phyloP scores from a whole-genome alignment of 1,140 invertebrate genomes.

The Formica exsecta region DNA sequence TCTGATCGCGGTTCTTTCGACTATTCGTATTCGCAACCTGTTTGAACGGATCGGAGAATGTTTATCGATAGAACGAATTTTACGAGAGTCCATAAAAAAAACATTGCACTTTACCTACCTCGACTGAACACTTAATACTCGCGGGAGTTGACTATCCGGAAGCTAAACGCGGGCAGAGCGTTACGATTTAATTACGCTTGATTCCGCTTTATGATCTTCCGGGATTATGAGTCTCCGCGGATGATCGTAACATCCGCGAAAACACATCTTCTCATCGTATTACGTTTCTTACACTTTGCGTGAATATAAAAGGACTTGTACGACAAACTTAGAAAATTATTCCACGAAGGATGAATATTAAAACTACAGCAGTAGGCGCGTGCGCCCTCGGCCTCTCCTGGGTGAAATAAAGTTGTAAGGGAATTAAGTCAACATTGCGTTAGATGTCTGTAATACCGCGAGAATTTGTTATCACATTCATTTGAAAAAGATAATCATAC shows the following conservation, averaged over 20 bases:
- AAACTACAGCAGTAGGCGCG: neutral
- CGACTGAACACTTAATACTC: constrained; percentile 66
- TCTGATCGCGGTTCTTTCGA: neutral
- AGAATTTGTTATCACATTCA: neutral
- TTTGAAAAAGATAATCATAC: neutral
- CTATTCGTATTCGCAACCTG: neutral
- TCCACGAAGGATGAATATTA: constrained; percentile 15
- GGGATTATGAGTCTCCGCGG: constrained; percentile 59
- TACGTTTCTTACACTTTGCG: neutral
- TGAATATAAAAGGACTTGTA: neutral
- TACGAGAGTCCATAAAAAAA: constrained; percentile 57
- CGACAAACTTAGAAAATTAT: neutral
- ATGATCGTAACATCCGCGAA: constrained; percentile 39
- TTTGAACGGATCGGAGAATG: constrained; percentile 14
- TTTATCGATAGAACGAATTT: constrained; percentile 59
- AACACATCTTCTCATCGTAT: constrained; percentile 27
- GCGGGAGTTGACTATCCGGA: constrained; percentile 37
- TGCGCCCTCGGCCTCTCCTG: neutral
- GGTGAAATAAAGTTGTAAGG: neutral
- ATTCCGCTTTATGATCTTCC: constrained; percentile 58
- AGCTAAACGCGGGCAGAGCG: constrained; percentile 4
- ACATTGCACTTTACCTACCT: neutral
- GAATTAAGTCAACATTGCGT: neutral
- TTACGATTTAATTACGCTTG: constrained; percentile 67
- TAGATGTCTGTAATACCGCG: neutral